Percentiles rank a stretch among this genome's conserved stretches.
Evolutionary conservation across 2,113 vertebrate species (phyloP).

Genomic region (Osmerus eperlanus): DNA sequence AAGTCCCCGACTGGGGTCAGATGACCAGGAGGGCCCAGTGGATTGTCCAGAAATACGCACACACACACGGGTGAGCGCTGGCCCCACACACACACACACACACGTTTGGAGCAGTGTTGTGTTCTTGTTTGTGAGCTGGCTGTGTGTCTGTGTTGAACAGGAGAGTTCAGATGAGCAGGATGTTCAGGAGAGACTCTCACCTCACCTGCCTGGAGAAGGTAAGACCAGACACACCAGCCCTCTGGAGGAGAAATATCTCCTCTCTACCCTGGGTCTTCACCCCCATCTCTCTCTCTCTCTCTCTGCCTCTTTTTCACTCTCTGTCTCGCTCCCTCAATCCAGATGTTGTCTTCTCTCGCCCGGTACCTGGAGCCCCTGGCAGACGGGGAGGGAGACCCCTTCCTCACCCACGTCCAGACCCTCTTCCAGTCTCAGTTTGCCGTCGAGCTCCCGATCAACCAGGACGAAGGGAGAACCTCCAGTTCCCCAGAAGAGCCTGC

Average conservation of each 20-base stretch:
- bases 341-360: conserved; percentile 91
- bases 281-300: not conserved
- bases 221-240: conserved; percentile 32
- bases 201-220: conserved; percentile 94
- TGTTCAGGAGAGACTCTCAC: conserved; percentile 86
- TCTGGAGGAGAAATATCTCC: not conserved
- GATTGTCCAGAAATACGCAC: conserved; percentile 90
- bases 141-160: conserved; percentile 58
- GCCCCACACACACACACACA: not conserved
- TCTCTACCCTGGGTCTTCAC: not conserved
- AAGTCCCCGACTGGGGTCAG: conserved; percentile 85
- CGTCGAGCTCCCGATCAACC: conserved; percentile 54
- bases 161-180: conserved; percentile 86
- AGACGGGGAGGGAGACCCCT: conserved; percentile 79
- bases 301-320: not conserved
- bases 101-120: not conserved
- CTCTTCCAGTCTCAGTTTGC: conserved; percentile 82
- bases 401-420: conserved; percentile 85
- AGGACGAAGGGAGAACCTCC: conserved; percentile 51
- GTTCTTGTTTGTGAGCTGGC: not conserved
- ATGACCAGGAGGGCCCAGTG: conserved; percentile 88
- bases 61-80: conserved; percentile 76
- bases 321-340: not conserved
- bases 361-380: conserved; percentile 80
- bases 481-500: conserved; percentile 22